Evolutionary conservation across 1,140 invertebrate species (phyloP), one percentile per base, ranked within the genome.

Genomic region (Colletes latitarsis): DNA sequence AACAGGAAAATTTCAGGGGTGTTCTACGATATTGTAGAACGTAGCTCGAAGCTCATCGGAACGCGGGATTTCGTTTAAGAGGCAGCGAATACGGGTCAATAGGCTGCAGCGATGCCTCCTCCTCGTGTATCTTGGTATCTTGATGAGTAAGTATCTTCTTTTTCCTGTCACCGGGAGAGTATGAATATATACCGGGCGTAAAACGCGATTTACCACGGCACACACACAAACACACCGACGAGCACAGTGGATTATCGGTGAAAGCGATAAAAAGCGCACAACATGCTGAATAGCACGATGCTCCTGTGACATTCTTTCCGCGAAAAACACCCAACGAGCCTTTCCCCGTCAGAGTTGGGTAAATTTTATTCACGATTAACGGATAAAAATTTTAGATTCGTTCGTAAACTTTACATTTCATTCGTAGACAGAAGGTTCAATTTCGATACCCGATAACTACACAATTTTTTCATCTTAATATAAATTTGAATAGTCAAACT

Each of bases 51-150:
- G 68, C 17, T 30, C 17, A 62, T 39, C 64, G 43, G 53, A 30
- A 75, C 72, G 69, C 64, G 75, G 52, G 62, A 86, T 75, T 80
- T 72, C 49, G 75, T 74, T 79, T 75, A 75, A 83, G 81, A 67
- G 75, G 49, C 15, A 53, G 66, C 17, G 72, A 82, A 86, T 86
- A 77, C 84, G 71, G 85, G 81, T 88, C 85, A 87, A 87, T 75
- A 83, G 67, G 70, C 74, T 73, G 69, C 62, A 77, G 81, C 63
- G 80, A 68, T 77, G 64, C 60, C 60, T 78, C 57, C 46, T 63
- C 57, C 46, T 63, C 19, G 39, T 17, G 19, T 82, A 78, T 80
- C 85, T 46, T 64, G 49, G 74, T 76, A 76, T 79, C 80, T 82
- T 68, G 79, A 84, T 75, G 70, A 88, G 69, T 62, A 74, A 88